Evolutionary conservation across 2,797 vertebrate species (phyloP).

Genomic region (Darevskia nairensis): DNA sequence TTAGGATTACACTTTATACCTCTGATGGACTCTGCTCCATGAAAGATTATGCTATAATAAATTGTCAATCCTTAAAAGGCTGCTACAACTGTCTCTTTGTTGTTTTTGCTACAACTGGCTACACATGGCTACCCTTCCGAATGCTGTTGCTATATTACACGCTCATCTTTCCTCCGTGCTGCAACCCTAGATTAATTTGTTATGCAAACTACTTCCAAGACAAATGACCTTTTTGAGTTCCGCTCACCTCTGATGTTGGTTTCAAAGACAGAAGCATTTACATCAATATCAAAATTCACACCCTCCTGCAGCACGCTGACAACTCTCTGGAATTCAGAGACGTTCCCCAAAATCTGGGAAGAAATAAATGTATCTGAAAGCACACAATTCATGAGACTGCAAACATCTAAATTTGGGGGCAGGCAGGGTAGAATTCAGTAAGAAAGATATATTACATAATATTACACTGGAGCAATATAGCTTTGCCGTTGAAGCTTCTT

Average conservation of each 20-base stretch:
- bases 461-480: background rate
- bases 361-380: slow-evolving; percentile 4
- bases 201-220: background rate
- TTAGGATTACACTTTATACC: too few species aligned
- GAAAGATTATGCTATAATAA: background rate
- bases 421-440: background rate
- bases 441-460: background rate
- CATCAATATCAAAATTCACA: slow-evolving; percentile 94
- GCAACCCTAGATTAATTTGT: fast-evolving
- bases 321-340: slow-evolving; percentile 93
- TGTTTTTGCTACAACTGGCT: background rate
- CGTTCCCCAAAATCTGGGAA: slow-evolving; percentile 91
- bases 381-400: background rate
- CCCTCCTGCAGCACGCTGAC: slow-evolving; percentile 91
- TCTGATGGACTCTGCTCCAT: background rate
- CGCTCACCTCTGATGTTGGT: slow-evolving; percentile 96
- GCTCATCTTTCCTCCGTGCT: background rate
- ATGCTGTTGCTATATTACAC: background rate
- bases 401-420: fast-evolving
- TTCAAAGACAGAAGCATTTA: slow-evolving; percentile 97
- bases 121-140: background rate
- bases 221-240: background rate
- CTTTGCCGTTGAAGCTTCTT: background rate
- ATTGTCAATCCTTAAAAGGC: too few species aligned
- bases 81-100: background rate